Evolutionary conservation across 2,113 vertebrate genomes (phyloP).

Genomic region (Castor canadensis): DNA sequence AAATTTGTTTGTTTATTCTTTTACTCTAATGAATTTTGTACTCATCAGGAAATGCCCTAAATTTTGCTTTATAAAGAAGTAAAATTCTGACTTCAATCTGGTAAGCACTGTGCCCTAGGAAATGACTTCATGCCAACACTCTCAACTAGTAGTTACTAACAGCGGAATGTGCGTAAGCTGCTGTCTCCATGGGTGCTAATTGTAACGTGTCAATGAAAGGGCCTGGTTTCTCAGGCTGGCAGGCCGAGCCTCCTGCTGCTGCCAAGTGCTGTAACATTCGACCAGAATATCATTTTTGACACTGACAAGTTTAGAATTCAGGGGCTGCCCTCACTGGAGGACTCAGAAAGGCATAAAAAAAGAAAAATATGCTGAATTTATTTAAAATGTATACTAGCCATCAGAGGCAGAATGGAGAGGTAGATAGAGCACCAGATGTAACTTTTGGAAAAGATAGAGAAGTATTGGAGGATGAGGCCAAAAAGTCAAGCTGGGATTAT

Average conservation of each 20-base stretch:
- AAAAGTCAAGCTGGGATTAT: background rate
- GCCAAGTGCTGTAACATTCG: constrained; percentile 41
- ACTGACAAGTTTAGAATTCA: constrained; percentile 47
- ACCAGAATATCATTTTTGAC: constrained; percentile 61
- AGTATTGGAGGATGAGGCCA: background rate
- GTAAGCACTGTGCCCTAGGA: constrained; percentile 37
- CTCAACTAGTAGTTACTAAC: constrained; percentile 54
- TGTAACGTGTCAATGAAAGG: constrained; percentile 64
- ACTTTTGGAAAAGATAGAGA: background rate
- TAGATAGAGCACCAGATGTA: constrained; percentile 4
- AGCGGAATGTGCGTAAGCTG: constrained; percentile 46
- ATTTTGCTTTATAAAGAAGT: constrained; percentile 50
- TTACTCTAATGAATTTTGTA: constrained; percentile 6
- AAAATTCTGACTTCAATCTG: constrained; percentile 45
- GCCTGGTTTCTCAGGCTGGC: constrained; percentile 40
- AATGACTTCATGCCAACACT: constrained; percentile 54
- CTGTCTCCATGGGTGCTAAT: constrained; percentile 59
- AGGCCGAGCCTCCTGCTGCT: constrained; percentile 32
- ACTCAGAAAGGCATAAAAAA: constrained; percentile 52
- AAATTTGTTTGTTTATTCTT: background rate
- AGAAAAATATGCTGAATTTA: constrained; percentile 40
- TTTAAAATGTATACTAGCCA: background rate
- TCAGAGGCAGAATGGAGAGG: constrained; percentile 36
- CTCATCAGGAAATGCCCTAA: constrained; percentile 40
- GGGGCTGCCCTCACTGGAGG: constrained; percentile 37